Conservation (phyloP, 2,797 vertebrate genomes). For the Argya squamiceps region DNA sequence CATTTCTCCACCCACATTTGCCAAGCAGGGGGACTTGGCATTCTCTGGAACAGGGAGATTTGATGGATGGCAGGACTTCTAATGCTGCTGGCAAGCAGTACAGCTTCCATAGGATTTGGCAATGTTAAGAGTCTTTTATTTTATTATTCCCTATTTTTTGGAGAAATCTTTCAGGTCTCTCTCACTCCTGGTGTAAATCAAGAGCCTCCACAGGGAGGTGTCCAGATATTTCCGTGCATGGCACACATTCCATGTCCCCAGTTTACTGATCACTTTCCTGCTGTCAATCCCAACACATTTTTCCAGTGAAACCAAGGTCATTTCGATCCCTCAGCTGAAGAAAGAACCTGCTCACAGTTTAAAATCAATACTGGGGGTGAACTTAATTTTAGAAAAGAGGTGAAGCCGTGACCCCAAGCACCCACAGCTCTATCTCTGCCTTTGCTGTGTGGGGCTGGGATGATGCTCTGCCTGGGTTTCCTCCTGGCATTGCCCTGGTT, state of each 20-base stretch:
- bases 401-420: not conserved
- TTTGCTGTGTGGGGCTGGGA: not conserved
- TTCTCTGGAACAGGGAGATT: rapidly evolving
- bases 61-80: not conserved
- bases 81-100: not conserved
- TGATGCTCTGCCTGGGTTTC: not conserved
- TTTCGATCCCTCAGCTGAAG: not conserved
- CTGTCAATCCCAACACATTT: not conserved
- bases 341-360: not conserved
- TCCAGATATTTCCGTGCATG: not conserved
- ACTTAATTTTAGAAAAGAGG: not conserved
- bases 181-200: not conserved
- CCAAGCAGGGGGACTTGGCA: not conserved
- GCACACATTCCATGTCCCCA: not conserved
- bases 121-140: not conserved
- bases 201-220: not conserved
- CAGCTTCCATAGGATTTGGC: not conserved
- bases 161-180: not conserved
- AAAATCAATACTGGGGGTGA: not conserved
- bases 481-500: not conserved
- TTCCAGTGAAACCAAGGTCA: not conserved
- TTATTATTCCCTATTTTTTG: not conserved
- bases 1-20: not conserved
- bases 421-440: not conserved
- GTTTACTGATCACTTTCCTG: not conserved